phyloP scores from a whole-genome alignment of 1,140 invertebrate genomes.

The Colletes gigas region DNA sequence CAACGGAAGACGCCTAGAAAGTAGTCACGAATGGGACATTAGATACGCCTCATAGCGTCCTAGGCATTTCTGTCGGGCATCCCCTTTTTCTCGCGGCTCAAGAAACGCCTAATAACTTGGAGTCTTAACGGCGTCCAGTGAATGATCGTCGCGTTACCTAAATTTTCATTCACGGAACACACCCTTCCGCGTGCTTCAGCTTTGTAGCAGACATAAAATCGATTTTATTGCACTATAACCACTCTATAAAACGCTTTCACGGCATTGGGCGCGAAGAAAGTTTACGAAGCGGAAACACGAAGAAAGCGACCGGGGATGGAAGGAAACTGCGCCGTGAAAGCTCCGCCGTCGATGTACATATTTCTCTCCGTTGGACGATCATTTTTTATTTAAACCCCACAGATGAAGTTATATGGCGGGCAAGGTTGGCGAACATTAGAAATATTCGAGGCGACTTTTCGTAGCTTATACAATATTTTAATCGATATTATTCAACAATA shows the following conservation, averaged over 20 bases:
- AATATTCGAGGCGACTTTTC: not conserved
- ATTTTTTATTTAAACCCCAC: conserved; percentile 2
- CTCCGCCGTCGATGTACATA: not conserved
- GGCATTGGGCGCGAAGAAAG: conserved; percentile 13
- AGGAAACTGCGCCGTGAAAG: conserved; percentile 4
- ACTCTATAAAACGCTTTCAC: conserved; percentile 50
- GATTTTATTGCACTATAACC: conserved; percentile 45
- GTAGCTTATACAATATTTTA: too few relatives aligned
- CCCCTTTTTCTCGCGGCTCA: not conserved
- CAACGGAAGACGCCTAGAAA: not conserved
- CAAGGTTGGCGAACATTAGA: conserved; percentile 23
- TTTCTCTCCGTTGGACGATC: not conserved
- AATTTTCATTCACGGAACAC: conserved; percentile 30
- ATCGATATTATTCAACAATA: too few relatives aligned
- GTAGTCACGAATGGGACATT: conserved; percentile 23
- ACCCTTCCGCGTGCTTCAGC: conserved; percentile 20
- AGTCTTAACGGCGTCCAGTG: conserved; percentile 37
- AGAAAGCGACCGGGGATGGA: conserved; percentile 22
- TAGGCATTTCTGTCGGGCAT: conserved; percentile 49
- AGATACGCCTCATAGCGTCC: conserved; percentile 54
- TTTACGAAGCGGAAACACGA: conserved; percentile 36
- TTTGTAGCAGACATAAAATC: conserved; percentile 15
- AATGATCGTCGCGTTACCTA: not conserved
- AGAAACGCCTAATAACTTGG: conserved; percentile 48
- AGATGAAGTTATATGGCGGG: conserved; percentile 7